Evolutionary conservation across 2,797 vertebrate species (phyloP), one percentile per base, ranked within the genome.

Genomic region (Mastacembelus armatus): DNA sequence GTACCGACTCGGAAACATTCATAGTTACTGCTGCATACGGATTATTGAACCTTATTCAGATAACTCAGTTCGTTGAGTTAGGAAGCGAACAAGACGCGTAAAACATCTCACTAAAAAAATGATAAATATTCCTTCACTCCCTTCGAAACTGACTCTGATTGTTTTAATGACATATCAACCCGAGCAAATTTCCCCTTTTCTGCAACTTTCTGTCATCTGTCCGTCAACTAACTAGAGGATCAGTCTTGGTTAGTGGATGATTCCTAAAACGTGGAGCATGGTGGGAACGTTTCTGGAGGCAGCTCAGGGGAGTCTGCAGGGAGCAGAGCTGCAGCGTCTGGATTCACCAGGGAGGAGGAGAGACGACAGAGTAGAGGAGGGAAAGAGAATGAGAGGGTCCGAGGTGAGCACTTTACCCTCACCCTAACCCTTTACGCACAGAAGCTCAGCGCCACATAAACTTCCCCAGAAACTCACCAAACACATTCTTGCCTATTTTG

Each of bases 351-450:
- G 33, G 0, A 10, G 33, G 24, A 36, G 19, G n/a, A 43, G 19
- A 36, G 19, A 21, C 43, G 12, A 10, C 10, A 18, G 26, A 15
- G 18, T 2, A 3, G n/a, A 30, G 21, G 49, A 42, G 45, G 8
- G n/a, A n/a, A n/a, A n/a, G n/a, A n/a, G n/a, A n/a, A 49, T 15
- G 35, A 10, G 24, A 5, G 29, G 29, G 49, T 55, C 54, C 19
- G 56, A 27, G 55, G 51, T 30, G 54, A 40, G 61, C 62, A 21
- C 72, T 68, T 55, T 62, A 62, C 22, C 60, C 51, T 66, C 66
- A 56, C 19, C n/a, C 72, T 36, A 35, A 69, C 64, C 33, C 36
- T 19, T 54, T 35, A 11, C 24, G 8, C 30, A 8, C 29, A 19
- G 2, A 35, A 5, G 35, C 24, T 29, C 40, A 19, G 44, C n/a